Percentiles rank a stretch among this genome's conserved stretches.
Conservation (phyloP, 30 jellyfish, hydroid and myxozoan genomes). For the Chrysaora quinquecirrha region DNA sequence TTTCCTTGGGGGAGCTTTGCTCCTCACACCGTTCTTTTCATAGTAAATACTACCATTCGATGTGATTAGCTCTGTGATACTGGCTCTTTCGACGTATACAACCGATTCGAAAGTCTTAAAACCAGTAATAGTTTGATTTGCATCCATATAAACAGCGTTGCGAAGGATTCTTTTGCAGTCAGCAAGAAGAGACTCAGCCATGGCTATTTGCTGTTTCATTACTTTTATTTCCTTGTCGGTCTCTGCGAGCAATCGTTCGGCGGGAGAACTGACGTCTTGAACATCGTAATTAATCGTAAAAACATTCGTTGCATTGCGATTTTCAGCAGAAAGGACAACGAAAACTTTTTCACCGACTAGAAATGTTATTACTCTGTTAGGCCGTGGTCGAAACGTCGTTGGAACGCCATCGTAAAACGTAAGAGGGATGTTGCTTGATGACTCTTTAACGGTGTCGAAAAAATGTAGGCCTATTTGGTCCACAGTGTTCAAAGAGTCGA, state of each 20-base stretch:
- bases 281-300: constrained; percentile 27
- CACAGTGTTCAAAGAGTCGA: constrained; percentile 56
- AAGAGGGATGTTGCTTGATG: constrained; percentile 33
- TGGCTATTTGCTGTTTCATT: not conserved
- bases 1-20: not conserved
- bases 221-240: constrained; percentile 16
- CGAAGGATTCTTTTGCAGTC: not conserved
- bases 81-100: not conserved
- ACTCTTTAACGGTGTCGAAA: constrained; percentile 43
- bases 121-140: constrained; percentile 30
- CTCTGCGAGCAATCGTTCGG: constrained; percentile 7
- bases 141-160: constrained; percentile 21
- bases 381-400: constrained; percentile 48
- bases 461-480: constrained; percentile 71
- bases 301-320: constrained; percentile 2
- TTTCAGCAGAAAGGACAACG: constrained; percentile 24
- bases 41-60: constrained; percentile 37
- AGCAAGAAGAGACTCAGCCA: not conserved
- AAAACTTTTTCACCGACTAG: not conserved
- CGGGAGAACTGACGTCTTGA: constrained; percentile 45
- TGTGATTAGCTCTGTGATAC: not conserved
- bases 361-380: constrained; percentile 61
- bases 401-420: constrained; percentile 29
- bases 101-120: not conserved
- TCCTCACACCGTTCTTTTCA: constrained; percentile 7